Evolutionary conservation across 2,113 vertebrate species (phyloP).

Genomic region (Barnardius zonarius): DNA sequence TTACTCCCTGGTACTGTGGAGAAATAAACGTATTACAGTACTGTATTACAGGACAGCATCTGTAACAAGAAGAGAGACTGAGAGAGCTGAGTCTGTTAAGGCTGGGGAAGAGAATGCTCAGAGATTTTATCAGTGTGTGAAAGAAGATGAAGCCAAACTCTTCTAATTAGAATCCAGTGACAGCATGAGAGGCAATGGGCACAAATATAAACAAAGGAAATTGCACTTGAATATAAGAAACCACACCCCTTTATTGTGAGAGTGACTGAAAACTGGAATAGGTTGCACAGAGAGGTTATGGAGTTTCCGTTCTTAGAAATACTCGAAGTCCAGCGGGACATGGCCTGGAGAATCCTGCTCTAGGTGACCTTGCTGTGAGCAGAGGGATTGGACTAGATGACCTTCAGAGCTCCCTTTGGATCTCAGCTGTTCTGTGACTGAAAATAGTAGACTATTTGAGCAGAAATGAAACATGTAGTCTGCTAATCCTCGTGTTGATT

Average conservation of each 20-base stretch:
- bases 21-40: not conserved
- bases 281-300: not conserved
- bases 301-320: not conserved
- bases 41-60: not conserved
- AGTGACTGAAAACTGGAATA: not conserved
- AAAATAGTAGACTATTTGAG: not conserved
- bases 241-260: not conserved
- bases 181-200: not conserved
- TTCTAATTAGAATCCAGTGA: not conserved
- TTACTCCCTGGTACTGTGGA: not conserved
- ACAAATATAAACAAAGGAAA: not conserved
- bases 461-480: not conserved
- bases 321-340: not conserved
- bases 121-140: not conserved
- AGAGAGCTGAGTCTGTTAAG: not conserved
- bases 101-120: not conserved
- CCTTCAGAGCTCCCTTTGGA: not conserved
- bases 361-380: not conserved
- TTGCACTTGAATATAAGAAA: not conserved
- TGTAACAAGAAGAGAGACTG: not conserved
- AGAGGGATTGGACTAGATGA: not conserved
- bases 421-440: not conserved
- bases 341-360: not conserved
- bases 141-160: not conserved
- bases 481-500: not conserved